phyloP scores from a whole-genome alignment of 1,140 invertebrate genomes.

The Alviniconcha marisindica region DNA sequence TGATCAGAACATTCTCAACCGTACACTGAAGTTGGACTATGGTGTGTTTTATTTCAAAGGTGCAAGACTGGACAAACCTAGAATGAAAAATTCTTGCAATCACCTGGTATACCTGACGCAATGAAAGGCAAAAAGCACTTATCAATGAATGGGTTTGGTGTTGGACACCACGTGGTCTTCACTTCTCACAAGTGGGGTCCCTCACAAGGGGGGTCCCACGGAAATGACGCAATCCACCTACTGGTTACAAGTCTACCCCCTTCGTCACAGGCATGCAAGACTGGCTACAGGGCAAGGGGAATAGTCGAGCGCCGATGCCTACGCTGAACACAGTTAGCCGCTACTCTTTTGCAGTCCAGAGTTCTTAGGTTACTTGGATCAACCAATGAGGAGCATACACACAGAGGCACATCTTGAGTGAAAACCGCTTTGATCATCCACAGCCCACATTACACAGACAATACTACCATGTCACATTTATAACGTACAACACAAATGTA shows the following conservation, averaged over 20 bases:
- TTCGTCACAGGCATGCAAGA: too few relatives aligned
- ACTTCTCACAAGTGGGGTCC: not conserved
- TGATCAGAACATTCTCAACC: not conserved
- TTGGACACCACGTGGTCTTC: not conserved
- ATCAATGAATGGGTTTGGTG: not conserved
- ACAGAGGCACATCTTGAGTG: constrained; percentile 27
- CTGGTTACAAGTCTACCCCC: too few relatives aligned
- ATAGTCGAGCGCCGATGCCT: too few relatives aligned
- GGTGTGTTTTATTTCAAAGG: constrained; percentile 25
- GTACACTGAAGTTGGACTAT: constrained; percentile 12
- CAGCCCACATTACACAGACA: too few relatives aligned
- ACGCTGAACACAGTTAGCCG: too few relatives aligned
- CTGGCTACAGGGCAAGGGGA: too few relatives aligned
- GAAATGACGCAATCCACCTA: too few relatives aligned
- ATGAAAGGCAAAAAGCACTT: constrained; percentile 29
- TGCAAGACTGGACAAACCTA: constrained; percentile 5
- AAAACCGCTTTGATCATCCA: too few relatives aligned
- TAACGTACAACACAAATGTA: not conserved
- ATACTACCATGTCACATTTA: not conserved
- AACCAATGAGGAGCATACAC: constrained; percentile 13
- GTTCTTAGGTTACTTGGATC: too few relatives aligned
- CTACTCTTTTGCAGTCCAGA: too few relatives aligned
- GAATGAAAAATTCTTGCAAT: not conserved
- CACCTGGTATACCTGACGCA: not conserved
- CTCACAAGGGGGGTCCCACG: too few relatives aligned